These are phyloP conservation scores for Callithrix jacchus DNA, from an alignment of 2,113 vertebrate species.

Conservation along the genomic window DNA sequence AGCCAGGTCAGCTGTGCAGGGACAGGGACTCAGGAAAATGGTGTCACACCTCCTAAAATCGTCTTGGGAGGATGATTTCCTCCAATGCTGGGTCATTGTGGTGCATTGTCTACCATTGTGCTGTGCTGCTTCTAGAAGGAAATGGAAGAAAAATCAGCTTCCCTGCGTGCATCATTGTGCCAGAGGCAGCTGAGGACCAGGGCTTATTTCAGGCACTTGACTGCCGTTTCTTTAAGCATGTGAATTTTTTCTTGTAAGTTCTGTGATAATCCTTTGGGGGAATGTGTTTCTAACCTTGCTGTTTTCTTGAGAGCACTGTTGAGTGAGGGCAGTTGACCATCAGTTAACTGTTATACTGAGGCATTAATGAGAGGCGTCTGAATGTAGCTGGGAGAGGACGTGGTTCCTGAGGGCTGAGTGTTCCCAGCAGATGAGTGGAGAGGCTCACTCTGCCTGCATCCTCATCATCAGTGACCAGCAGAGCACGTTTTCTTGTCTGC, in stretches of 20 bases:
- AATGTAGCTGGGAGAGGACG: not conserved
- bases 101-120: slow-evolving; percentile 21
- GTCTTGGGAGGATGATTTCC: not conserved
- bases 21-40: slow-evolving; percentile 33
- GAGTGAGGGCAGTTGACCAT: not conserved
- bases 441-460: accelerated
- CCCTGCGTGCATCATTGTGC: not conserved
- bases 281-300: not conserved
- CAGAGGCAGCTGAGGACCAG: not conserved
- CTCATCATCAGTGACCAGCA: not conserved
- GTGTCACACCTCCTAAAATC: not conserved
- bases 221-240: not conserved
- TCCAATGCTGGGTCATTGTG: slow-evolving; percentile 39
- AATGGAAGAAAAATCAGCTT: slow-evolving; percentile 37
- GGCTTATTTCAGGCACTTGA: not conserved
- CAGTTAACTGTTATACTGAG: not conserved
- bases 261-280: not conserved
- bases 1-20: not conserved
- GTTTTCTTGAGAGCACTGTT: not conserved
- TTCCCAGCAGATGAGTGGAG: not conserved
- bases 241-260: not conserved
- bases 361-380: not conserved
- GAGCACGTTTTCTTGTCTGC: not conserved
- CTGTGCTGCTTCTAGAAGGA: slow-evolving; percentile 45
- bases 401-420: not conserved